These are phyloP conservation scores for Lanius ludovicianus DNA, from an alignment of 2,113 vertebrate species.

Conservation along the genomic window DNA sequence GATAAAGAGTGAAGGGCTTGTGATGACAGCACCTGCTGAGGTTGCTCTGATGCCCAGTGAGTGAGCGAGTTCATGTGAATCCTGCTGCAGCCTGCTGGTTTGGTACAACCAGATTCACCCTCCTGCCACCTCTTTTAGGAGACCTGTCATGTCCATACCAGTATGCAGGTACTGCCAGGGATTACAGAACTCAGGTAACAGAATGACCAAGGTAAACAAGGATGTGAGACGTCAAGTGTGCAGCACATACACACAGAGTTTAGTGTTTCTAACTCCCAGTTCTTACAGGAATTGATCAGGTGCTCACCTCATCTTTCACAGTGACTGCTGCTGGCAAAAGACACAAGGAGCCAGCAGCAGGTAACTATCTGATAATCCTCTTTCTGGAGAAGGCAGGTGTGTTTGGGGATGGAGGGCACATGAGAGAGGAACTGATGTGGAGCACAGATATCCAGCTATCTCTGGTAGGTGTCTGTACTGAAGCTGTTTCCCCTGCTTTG, in stretches of 20 bases:
- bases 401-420: fast-evolving
- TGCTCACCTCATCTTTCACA: not conserved
- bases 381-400: not conserved
- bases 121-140: not conserved
- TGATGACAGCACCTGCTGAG: not conserved
- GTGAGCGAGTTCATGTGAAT: not conserved
- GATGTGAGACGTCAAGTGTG: not conserved
- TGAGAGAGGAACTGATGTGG: not conserved
- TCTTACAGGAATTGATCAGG: not conserved
- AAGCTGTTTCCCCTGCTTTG: not conserved
- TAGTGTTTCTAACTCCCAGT: not conserved
- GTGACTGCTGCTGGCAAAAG: not conserved
- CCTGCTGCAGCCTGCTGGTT: not conserved
- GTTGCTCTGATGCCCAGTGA: not conserved
- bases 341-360: not conserved
- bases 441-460: not conserved
- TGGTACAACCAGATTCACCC: not conserved
- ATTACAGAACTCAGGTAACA: not conserved
- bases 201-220: not conserved
- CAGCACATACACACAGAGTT: not conserved
- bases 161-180: not conserved
- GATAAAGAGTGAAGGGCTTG: not conserved
- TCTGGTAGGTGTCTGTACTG: not conserved
- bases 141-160: not conserved
- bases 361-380: not conserved